phyloP scores from a whole-genome alignment of 2,797 vertebrate species.

The Thripadectes ignobilis region DNA sequence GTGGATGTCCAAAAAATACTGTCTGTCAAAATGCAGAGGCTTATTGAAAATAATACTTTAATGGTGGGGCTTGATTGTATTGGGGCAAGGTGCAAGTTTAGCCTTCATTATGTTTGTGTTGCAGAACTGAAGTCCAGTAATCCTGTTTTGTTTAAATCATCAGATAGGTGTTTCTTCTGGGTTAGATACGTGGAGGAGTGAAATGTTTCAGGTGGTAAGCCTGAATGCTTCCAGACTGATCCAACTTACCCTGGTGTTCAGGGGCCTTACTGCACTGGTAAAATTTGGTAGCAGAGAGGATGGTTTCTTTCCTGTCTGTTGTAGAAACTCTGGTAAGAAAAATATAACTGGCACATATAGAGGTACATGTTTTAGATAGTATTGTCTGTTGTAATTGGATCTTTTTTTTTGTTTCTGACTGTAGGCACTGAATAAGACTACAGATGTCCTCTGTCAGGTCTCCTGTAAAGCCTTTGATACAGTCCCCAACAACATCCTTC shows the following conservation, averaged over 20 bases:
- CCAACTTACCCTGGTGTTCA: not conserved
- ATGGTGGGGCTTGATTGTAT: not conserved
- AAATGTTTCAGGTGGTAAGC: not conserved
- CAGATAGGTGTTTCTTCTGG: not conserved
- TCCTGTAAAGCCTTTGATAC: not conserved
- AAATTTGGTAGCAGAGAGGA: not conserved
- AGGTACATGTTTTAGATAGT: not conserved
- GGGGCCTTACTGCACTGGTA: not conserved
- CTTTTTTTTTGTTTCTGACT: no score
- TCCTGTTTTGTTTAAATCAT: not conserved
- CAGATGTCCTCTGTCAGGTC: accelerated
- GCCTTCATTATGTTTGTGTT: not conserved
- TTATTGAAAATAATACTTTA: not conserved
- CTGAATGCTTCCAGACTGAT: not conserved
- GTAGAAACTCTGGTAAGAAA: not conserved
- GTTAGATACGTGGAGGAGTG: not conserved
- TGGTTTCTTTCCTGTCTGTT: not conserved
- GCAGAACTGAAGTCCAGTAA: not conserved
- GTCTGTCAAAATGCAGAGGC: not conserved
- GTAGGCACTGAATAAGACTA: not conserved
- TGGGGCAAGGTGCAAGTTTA: not conserved
- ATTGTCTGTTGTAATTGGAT: not conserved
- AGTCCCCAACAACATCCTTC: not conserved
- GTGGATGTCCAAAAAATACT: not conserved
- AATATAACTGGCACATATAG: not conserved